Base-by-base conservation (phyloP, 2,888 invertebrate species). In the Petrolisthes manimaculis region DNA sequence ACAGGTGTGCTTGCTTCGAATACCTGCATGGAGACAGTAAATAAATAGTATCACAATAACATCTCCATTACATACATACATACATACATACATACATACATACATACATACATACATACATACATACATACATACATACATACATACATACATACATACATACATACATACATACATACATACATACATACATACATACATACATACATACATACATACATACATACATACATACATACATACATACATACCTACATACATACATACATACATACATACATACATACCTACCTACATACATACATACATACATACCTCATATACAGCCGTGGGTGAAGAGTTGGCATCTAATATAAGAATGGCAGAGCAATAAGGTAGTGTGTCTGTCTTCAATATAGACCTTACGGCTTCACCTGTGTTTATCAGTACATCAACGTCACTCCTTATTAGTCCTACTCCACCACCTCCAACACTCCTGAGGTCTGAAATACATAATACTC, bases 161-260 rank as follows among this genome's bases (percentile, higher is more conserved):
- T 24, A 77, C 37, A 77, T 77, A 77, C 37, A 77, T 77, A 77
- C 37, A 77, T 24, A 77, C 9, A 77, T 77, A 77, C 37, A 77
- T 77, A 77, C 37, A 77, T 37, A 77, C 37, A 37, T 77, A 37
- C 37, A 37, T 37, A 37, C 37, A 37, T 77, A 37, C 37, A 37
- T 77, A 37, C 37, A 80, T 80, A 56, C 55, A 80, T 80, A 80
- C 24, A 80, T 80, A 80, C 55, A 54, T 80, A 80, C 24, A 80
- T 80, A 56, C 55, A 80, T 80, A 80, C 55, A 80, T 80, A 80
- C 24, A 56, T 55, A 80, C 12, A 80, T 55, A 80, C 12, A 80
- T 55, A n/a, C n/a, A n/a, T n/a, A n/a, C n/a, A n/a, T n/a, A n/a
- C n/a, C n/a, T n/a, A n/a, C n/a, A n/a, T n/a, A n/a, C n/a, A n/a